Conservation (phyloP, 2,888 invertebrate species). For the Entomobrya multifasciata region DNA sequence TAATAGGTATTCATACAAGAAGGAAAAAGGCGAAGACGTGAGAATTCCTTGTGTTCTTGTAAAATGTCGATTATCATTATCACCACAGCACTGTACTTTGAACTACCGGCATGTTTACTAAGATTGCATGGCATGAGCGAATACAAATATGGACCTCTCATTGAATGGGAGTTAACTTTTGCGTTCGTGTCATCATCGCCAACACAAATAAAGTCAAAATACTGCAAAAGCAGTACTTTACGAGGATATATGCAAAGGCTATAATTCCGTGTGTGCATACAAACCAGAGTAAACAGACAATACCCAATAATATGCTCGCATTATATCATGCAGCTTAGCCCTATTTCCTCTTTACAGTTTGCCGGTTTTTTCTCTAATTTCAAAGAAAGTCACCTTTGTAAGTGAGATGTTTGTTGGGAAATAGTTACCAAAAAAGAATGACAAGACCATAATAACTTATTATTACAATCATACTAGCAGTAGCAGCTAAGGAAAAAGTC, state of each 20-base stretch:
- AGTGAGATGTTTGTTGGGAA: constrained; percentile 65
- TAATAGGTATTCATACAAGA: constrained; percentile 19
- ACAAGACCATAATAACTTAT: constrained; percentile 67
- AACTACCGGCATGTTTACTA: constrained; percentile 4
- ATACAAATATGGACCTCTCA: constrained; percentile 46
- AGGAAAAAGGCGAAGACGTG: constrained; percentile 31
- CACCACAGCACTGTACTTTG: constrained; percentile 16
- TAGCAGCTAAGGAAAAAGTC: constrained; percentile 61
- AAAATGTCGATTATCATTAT: constrained; percentile 55
- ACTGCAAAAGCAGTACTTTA: constrained; percentile 29
- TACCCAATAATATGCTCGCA: neutral
- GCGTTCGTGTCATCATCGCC: constrained; percentile 63
- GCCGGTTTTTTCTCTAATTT: constrained; percentile 29
- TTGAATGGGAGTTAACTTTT: constrained; percentile 65
- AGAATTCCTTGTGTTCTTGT: constrained; percentile 40
- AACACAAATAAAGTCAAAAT: constrained; percentile 65
- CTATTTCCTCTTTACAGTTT: constrained; percentile 32
- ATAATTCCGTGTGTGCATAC: constrained; percentile 23
- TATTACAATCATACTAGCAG: constrained; percentile 58
- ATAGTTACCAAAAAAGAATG: constrained; percentile 62
- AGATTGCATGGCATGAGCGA: constrained; percentile 41
- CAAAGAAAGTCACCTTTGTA: constrained; percentile 50
- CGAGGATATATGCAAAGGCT: constrained; percentile 24
- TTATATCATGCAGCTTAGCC: neutral
- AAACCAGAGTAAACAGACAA: constrained; percentile 8